Conservation (phyloP, 1,140 invertebrate genomes). For the Drosophila miranda region DNA sequence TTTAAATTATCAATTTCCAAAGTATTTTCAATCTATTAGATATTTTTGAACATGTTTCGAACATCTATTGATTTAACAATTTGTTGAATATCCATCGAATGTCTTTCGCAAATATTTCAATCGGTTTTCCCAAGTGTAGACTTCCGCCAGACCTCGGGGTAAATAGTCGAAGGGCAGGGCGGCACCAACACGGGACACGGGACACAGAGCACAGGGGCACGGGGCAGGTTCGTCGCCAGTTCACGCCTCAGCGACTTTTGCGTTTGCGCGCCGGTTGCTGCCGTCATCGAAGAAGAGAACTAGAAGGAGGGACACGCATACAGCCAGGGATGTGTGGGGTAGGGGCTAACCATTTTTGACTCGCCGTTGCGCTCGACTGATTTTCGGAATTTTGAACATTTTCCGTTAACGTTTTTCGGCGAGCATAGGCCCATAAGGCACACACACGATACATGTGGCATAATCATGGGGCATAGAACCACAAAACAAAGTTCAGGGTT, state of each 20-base stretch:
- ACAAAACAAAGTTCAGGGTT: slow-evolving; percentile 45
- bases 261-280: slow-evolving; percentile 51
- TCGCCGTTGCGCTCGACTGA: slow-evolving; percentile 66
- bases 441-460: no score
- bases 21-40: no score
- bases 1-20: no score
- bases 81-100: no score
- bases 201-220: not conserved
- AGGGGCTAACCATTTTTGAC: slow-evolving; percentile 65
- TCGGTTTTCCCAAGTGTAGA: no score
- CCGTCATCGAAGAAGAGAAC: slow-evolving; percentile 23
- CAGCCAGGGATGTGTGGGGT: slow-evolving; percentile 25
- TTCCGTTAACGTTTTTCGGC: slow-evolving; percentile 39
- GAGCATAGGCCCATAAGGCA: no score
- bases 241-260: slow-evolving; percentile 64
- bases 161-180: slow-evolving; percentile 30
- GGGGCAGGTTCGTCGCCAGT: slow-evolving; percentile 45
- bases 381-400: slow-evolving; percentile 29
- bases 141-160: slow-evolving; percentile 31
- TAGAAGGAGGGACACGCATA: slow-evolving; percentile 13
- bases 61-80: no score
- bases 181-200: not conserved
- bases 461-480: slow-evolving; percentile 25
- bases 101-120: no score
- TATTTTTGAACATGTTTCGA: no score